These are phyloP conservation scores for Watsonalla binaria DNA, from an alignment of 2,888 invertebrate species.

Conservation along the genomic window DNA sequence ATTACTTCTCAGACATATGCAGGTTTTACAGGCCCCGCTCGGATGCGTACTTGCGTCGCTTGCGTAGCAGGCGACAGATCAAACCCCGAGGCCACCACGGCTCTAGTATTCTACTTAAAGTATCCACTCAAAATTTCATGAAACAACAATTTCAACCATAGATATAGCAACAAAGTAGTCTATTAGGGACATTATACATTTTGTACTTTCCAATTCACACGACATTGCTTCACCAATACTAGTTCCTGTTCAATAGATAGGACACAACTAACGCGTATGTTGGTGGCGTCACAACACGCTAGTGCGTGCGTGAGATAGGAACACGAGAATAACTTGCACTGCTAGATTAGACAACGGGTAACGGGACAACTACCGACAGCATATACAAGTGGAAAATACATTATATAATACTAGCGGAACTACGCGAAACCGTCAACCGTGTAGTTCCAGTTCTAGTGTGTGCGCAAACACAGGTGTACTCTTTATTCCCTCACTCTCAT, in stretches of 20 bases:
- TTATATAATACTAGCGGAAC: too few relatives aligned
- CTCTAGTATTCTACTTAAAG: too few relatives aligned
- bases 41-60: too few relatives aligned
- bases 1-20: too few relatives aligned
- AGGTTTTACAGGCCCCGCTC: too few relatives aligned
- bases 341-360: constrained; percentile 31
- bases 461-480: too few relatives aligned
- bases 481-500: too few relatives aligned
- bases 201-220: background rate
- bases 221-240: constrained; percentile 5
- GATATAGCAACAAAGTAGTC: background rate
- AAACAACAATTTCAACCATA: background rate
- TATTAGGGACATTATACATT: background rate
- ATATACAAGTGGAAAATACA: background rate
- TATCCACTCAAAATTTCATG: background rate
- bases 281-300: constrained; percentile 33
- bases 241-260: constrained; percentile 13
- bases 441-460: too few relatives aligned
- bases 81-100: too few relatives aligned
- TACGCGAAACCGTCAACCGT: too few relatives aligned
- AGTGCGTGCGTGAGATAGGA: constrained; percentile 37
- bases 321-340: constrained; percentile 38
- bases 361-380: constrained; percentile 22
- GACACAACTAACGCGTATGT: constrained; percentile 28
- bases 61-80: too few relatives aligned